Evolutionary conservation across 2,888 invertebrate species (phyloP), one percentile per base, ranked within the genome.

Genomic region (Rhagonycha fulva): DNA sequence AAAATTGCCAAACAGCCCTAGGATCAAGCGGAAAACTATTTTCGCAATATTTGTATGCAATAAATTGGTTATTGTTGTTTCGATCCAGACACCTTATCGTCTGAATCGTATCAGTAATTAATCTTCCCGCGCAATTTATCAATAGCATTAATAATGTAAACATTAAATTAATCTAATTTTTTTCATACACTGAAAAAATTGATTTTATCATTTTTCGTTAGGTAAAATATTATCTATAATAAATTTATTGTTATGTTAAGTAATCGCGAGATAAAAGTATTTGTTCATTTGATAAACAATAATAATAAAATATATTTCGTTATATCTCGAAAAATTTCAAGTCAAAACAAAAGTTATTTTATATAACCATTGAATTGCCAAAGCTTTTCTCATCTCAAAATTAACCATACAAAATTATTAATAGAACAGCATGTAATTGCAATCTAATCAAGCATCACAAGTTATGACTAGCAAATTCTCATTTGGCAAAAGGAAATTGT

Each of bases 1-100:
- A 67, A 67, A 62, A 66, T 74, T 74, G 69, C 69, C 73, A 7
- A 69, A 28, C 63, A 28, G 73, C 47, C 61, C 62, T 69, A 32
- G 32, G 62, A 14, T 7, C 47, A n/a, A 47, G 47, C n/a, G 47
- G n/a, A n/a, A 30, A 62, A 74, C 14, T 70, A 70, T 66, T 74
- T 74, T 70, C 70, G 67, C 19, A 19, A 4, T 12, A 62, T 10
- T 62, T 2, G 62, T 47, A 47, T 2, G 47, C 7, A 47, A 47
- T 62, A 24, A 62, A 62, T 23, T 62, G 10, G 62, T 62, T 19
- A n/a, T 47, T 47, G 47, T n/a, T n/a, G 47, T 47, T 47, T 47
- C 47, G 47, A n/a, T n/a, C 12, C 32, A 11, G 32, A 32, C 32
- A 32, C 7, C 32, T 47, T 47, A 47, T 47, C 32, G 7, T 47